Evolutionary conservation across 2,113 vertebrate species (phyloP).

Genomic region (Prunella himalayana): DNA sequence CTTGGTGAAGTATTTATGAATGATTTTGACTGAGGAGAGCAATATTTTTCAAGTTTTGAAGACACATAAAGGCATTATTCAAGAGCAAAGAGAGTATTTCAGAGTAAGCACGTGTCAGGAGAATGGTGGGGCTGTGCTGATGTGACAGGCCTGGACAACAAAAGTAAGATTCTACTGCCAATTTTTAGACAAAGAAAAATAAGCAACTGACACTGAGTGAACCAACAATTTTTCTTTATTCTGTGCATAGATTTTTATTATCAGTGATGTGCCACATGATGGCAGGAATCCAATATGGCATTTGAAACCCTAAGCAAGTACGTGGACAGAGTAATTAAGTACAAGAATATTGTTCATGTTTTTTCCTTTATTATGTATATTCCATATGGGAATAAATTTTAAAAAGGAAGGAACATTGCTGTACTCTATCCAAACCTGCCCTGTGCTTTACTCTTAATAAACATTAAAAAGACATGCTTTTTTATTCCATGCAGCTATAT

Average conservation of each 20-base stretch:
- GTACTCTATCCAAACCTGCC: background rate
- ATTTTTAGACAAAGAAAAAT: background rate
- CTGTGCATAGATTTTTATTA: constrained; percentile 14
- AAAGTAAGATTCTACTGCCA: background rate
- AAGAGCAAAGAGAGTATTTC: background rate
- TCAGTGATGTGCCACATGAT: background rate
- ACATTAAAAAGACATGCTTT: background rate
- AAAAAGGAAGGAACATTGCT: background rate
- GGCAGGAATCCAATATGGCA: constrained; percentile 24
- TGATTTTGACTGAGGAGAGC: background rate
- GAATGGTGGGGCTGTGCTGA: background rate
- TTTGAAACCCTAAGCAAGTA: background rate
- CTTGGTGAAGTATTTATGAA: constrained; percentile 25
- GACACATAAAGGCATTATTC: background rate
- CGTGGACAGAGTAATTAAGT: background rate
- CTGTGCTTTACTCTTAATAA: background rate
- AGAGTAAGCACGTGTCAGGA: background rate
- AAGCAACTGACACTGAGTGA: background rate
- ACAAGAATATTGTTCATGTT: background rate
- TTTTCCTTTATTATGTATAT: background rate
- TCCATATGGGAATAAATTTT: background rate
- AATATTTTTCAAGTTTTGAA: background rate
- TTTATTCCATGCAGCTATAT: background rate
- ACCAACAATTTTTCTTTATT: background rate
- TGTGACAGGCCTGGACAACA: background rate